Evolutionary conservation across 2,888 invertebrate genomes (phyloP).

Genomic region (Holacanthella duospinosa): DNA sequence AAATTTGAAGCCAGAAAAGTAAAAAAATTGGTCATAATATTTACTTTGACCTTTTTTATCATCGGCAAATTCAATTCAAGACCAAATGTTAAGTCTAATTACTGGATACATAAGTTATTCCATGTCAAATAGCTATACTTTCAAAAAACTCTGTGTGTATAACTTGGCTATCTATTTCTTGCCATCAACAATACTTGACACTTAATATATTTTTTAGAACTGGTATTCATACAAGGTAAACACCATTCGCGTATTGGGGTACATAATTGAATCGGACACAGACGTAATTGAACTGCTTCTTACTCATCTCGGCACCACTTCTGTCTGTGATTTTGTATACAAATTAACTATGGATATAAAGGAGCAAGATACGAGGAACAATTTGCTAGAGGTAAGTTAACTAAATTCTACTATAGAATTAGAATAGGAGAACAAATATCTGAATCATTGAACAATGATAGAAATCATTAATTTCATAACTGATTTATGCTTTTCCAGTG

Average conservation of each 20-base stretch:
- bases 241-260: conserved; percentile 83
- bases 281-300: conserved; percentile 78
- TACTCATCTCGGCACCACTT: conserved; percentile 83
- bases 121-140: no score
- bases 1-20: no score
- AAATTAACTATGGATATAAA: conserved; percentile 75
- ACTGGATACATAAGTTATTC: no score
- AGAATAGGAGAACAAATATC: not conserved
- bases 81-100: no score
- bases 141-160: no score
- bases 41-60: no score
- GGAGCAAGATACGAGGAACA: conserved; percentile 58
- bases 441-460: not conserved
- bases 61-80: no score
- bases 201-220: conserved; percentile 63
- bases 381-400: conserved; percentile 57
- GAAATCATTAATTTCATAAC: not conserved
- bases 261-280: conserved; percentile 66
- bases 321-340: conserved; percentile 82
- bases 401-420: no score
- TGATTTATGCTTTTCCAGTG: conserved; percentile 52
- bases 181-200: no score
- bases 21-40: no score
- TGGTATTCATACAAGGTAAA: conserved; percentile 87
- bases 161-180: no score